Evolutionary conservation across 2,797 vertebrate genomes (phyloP).

Genomic region (Anableps anableps): DNA sequence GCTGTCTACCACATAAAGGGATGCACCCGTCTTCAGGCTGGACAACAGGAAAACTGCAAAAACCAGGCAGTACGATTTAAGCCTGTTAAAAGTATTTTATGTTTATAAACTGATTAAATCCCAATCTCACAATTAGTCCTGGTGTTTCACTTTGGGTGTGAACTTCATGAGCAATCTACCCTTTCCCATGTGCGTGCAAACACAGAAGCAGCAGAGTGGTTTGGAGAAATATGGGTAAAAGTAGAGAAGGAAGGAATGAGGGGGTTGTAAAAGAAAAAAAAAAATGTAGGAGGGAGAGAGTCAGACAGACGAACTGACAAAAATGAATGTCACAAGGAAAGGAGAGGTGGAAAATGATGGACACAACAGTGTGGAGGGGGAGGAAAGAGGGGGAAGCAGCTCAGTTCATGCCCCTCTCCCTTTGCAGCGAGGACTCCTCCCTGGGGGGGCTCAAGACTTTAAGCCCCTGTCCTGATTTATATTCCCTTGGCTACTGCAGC

Average conservation of each 20-base stretch:
- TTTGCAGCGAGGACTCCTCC: constrained; percentile 89
- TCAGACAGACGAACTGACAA: constrained; percentile 47
- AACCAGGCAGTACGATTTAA: neutral
- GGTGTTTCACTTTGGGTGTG: constrained; percentile 70
- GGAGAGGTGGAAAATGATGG: constrained; percentile 59
- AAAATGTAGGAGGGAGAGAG: constrained; percentile 12
- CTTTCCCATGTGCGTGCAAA: constrained; percentile 53
- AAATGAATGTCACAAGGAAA: constrained; percentile 54
- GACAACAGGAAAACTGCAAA: constrained; percentile 8
- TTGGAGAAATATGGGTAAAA: constrained; percentile 34
- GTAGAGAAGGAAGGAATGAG: constrained; percentile 20
- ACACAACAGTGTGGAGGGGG: constrained; percentile 52
- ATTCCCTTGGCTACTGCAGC: constrained; percentile 84
- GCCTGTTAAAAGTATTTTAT: neutral
- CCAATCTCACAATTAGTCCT: constrained; percentile 42
- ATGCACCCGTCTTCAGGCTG: constrained; percentile 12
- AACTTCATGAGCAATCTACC: constrained; percentile 65
- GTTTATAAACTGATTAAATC: constrained; percentile 36
- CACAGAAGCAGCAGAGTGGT: constrained; percentile 23
- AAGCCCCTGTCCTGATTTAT: constrained; percentile 95
- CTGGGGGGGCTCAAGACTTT: constrained; percentile 91
- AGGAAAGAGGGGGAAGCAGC: constrained; percentile 60
- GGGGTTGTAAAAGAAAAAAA: constrained; percentile 19
- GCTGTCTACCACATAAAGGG: constrained; percentile 24
- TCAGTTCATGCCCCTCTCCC: constrained; percentile 86